Evolutionary conservation across 2,888 invertebrate species (phyloP).

Genomic region (Caenorhabditis sinica): DNA sequence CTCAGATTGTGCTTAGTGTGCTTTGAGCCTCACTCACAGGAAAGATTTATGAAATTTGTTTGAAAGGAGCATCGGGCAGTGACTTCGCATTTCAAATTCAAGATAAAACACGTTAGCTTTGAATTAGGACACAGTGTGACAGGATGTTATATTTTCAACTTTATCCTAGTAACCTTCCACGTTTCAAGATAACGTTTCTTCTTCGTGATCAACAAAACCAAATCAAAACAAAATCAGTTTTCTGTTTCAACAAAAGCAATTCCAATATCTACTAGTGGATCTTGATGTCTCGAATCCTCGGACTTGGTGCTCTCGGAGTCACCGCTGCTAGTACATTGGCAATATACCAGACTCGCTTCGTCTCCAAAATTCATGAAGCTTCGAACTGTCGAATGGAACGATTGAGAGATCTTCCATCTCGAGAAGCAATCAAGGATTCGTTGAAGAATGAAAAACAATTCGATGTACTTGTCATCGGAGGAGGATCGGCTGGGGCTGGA

Average conservation of each 20-base stretch:
- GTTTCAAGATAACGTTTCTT: not conserved
- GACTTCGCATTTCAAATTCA: too few relatives aligned
- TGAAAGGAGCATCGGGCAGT: too few relatives aligned
- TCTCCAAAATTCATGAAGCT: slow-evolving; percentile 30
- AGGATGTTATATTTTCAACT: too few relatives aligned
- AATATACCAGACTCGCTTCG: slow-evolving; percentile 21
- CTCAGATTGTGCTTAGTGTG: too few relatives aligned
- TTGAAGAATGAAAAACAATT: slow-evolving; percentile 44
- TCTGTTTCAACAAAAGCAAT: not conserved
- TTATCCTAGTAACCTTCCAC: not conserved
- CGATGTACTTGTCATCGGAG: slow-evolving; percentile 50
- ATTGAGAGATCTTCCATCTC: slow-evolving; percentile 11
- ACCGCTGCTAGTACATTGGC: slow-evolving; percentile 19
- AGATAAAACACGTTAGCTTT: too few relatives aligned
- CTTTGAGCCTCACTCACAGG: too few relatives aligned
- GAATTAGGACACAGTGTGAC: too few relatives aligned
- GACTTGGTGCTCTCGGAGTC: slow-evolving; percentile 20
- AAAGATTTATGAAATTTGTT: too few relatives aligned
- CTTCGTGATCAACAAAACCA: not conserved
- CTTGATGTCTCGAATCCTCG: slow-evolving; percentile 38
- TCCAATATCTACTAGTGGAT: slow-evolving; percentile 21
- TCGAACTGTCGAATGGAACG: not conserved
- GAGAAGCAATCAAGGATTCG: slow-evolving; percentile 25
- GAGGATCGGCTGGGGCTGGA: slow-evolving; percentile 48
- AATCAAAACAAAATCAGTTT: too few relatives aligned